phyloP scores from a whole-genome alignment of 1,140 invertebrate species.

The Drosophila neocordata region DNA sequence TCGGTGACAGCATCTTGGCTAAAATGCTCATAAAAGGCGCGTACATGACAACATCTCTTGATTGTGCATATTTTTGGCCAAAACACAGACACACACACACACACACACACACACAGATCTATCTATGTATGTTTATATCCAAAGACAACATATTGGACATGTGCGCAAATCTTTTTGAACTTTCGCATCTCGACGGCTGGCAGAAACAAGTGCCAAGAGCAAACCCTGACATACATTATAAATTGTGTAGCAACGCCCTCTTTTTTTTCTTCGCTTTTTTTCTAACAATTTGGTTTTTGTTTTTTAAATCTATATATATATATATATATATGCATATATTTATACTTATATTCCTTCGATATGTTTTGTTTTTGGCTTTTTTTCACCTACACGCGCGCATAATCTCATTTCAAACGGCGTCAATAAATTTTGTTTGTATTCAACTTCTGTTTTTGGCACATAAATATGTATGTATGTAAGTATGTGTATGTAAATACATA shows the following conservation, averaged over 20 bases:
- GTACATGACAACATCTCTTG: conserved; percentile 70
- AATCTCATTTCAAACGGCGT: conserved; percentile 70
- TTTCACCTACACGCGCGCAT: conserved; percentile 69
- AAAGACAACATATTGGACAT: conserved; percentile 50
- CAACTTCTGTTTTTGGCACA: conserved; percentile 23
- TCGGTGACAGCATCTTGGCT: conserved; percentile 68
- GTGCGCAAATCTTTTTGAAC: conserved; percentile 75
- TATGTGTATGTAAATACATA: conserved; percentile 1
- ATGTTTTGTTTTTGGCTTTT: conserved; percentile 21
- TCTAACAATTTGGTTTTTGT: conserved; percentile 33
- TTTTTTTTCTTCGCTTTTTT: conserved; percentile 46
- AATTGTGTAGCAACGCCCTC: conserved; percentile 67
- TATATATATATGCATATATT: conserved; percentile 1
- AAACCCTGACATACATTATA: conserved; percentile 78
- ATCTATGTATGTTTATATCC: conserved; percentile 11
- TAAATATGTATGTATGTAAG: neutral
- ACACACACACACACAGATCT: conserved; percentile 9
- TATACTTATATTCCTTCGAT: conserved; percentile 24
- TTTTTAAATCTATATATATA: conserved; percentile 16
- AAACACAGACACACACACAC: conserved; percentile 29
- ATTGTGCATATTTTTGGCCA: conserved; percentile 64
- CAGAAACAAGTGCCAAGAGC: conserved; percentile 73
- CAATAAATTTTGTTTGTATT: conserved; percentile 65
- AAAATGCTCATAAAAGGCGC: conserved; percentile 77
- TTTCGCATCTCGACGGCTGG: conserved; percentile 58